Conservation (phyloP, 2,797 vertebrate genomes). For the Ciconia nigra region DNA sequence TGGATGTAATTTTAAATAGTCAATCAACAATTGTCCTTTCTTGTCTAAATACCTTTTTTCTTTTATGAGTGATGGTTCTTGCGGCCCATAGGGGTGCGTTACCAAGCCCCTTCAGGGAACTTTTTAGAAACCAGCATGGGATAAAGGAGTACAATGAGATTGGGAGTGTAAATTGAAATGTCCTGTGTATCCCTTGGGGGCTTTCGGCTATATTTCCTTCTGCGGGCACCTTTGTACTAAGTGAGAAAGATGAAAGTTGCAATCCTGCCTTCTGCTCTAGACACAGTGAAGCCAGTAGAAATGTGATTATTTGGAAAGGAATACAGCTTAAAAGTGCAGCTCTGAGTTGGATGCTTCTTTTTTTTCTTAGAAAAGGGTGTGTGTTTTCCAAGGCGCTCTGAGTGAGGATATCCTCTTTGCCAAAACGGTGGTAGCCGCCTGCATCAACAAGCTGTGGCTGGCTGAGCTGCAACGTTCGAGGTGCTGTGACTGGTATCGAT, state of each 20-base stretch:
- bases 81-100: not conserved
- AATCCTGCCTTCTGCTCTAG: not conserved
- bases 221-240: not conserved
- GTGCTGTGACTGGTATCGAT: fast-evolving
- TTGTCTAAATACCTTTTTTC: not conserved
- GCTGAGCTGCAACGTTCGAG: not conserved
- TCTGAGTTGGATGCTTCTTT: not conserved
- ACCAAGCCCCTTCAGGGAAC: not conserved
- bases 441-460: not conserved
- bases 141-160: not conserved
- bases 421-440: not conserved
- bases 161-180: not conserved
- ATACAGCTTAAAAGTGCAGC: not conserved
- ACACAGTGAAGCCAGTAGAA: not conserved
- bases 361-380: not conserved
- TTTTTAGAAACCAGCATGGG: not conserved
- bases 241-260: not conserved
- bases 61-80: not conserved
- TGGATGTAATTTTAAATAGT: not conserved
- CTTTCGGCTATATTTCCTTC: not conserved
- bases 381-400: not conserved
- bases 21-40: not conserved
- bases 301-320: not conserved
- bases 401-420: not conserved
- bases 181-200: not conserved